Evolutionary conservation across 1,140 invertebrate species (phyloP), one percentile per base, ranked within the genome.

Genomic region (Plodia interpunctella): DNA sequence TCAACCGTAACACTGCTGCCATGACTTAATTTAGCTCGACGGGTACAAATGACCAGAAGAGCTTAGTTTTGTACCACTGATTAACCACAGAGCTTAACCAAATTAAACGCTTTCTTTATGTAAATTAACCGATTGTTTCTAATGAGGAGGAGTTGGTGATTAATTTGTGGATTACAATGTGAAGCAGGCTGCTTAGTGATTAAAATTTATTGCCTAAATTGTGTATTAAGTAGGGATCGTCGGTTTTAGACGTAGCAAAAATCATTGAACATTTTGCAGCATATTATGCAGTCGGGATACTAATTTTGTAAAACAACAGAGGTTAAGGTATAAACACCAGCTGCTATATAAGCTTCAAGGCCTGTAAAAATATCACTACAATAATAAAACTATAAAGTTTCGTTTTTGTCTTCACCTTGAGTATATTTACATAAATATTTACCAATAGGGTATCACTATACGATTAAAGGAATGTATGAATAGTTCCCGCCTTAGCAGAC

Each of bases 41-140:
- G 76, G 80, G 70, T 81, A 84, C 78, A 84, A 87, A 85, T 87
- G 82, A 76, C 78, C 77, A 60, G 55, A 68, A 65, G 70, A 71
- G 76, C 73, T 74, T 64, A 74, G 70, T 72, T 75, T 75, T 76
- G 68, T 76, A 78, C 73, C 70, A 68, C 63, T 74, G 77, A 80
- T 82, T 83, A 83, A 82, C 75, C 70, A 59, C 70, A 70, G 51
- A 74, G 74, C 76, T 79, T 79, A 77, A 76, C 73, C 68, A 69
- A 80, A 78, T 83, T 78, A 77, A 83, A 74, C 69, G 82, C 76
- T 85, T 85, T 83, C 79, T 81, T 76, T 77, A 81, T 83, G 76
- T 76, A 75, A 80, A 81, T 84, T 71, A 79, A 73, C 72, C 59
- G 66, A 79, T 82, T 82, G 74, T 84, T 82, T 78, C 60, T 72